phyloP scores from a whole-genome alignment of 1,140 invertebrate genomes.

The Meloidogyne hapla region DNA sequence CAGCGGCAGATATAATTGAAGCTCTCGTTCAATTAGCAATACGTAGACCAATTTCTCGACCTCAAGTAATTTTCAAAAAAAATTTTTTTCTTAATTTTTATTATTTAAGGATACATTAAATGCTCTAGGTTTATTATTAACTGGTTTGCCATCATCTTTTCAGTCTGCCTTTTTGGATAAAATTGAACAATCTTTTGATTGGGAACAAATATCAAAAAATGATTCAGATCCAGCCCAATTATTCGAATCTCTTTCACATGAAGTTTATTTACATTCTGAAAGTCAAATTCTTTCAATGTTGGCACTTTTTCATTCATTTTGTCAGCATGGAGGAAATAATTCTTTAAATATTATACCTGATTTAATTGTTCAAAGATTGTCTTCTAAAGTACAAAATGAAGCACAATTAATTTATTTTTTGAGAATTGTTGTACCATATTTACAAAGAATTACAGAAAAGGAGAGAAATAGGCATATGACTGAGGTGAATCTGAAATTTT shows the following conservation, averaged over 20 bases:
- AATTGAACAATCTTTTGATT: constrained; percentile 45
- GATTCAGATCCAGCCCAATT: constrained; percentile 33
- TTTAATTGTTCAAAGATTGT: constrained; percentile 27
- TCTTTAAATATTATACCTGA: constrained; percentile 33
- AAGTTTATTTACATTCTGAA: constrained; percentile 46
- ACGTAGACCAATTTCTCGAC: constrained; percentile 37
- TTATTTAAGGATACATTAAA: constrained; percentile 25
- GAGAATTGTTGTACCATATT: constrained; percentile 46
- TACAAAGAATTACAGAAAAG: constrained; percentile 43
- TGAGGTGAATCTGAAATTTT: constrained; percentile 27
- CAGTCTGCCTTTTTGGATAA: constrained; percentile 39
- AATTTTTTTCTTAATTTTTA: not conserved
- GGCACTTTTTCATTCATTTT: constrained; percentile 46
- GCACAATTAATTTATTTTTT: constrained; percentile 48
- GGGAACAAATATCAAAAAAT: constrained; percentile 33
- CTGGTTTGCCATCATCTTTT: constrained; percentile 41
- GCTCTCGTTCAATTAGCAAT: constrained; percentile 43
- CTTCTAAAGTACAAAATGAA: constrained; percentile 47
- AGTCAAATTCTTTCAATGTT: constrained; percentile 47
- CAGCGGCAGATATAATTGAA: constrained; percentile 28
- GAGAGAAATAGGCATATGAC: constrained; percentile 43
- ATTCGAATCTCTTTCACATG: constrained; percentile 47
- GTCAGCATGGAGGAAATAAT: constrained; percentile 42
- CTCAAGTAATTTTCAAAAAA: constrained; percentile 24
- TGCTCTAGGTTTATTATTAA: constrained; percentile 42